phyloP scores from a whole-genome alignment of 1,140 invertebrate genomes.

The Drosophila murphyi region DNA sequence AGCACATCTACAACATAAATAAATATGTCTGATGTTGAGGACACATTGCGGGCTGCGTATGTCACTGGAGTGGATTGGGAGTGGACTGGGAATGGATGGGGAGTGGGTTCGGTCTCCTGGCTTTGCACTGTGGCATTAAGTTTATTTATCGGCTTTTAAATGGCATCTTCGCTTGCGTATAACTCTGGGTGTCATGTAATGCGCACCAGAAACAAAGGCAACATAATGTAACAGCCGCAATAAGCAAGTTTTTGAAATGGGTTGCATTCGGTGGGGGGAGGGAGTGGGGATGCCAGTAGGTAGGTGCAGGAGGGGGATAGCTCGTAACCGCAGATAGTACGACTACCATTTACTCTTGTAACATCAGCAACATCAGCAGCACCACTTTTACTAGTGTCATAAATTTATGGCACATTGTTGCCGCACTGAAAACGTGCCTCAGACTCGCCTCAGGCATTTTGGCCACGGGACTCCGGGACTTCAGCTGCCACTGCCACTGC shows the following conservation, averaged over 20 bases:
- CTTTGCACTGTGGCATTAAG: slow-evolving; percentile 66
- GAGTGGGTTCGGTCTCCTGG: neutral
- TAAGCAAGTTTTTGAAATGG: slow-evolving; percentile 5
- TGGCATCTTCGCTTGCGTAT: slow-evolving; percentile 77
- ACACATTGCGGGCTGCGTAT: slow-evolving; percentile 45
- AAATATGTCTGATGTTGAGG: slow-evolving; percentile 8
- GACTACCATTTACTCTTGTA: slow-evolving; percentile 48
- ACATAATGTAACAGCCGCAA: slow-evolving; percentile 74
- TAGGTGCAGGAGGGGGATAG: neutral
- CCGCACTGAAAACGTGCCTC: slow-evolving; percentile 11
- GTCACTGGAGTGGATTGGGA: slow-evolving; percentile 9
- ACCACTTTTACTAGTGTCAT: slow-evolving; percentile 78
- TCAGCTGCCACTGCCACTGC: neutral
- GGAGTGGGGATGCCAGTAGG: no score
- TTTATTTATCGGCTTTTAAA: slow-evolving; percentile 80
- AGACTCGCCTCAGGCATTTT: slow-evolving; percentile 4
- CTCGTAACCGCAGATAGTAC: slow-evolving; percentile 47
- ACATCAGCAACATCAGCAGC: neutral
- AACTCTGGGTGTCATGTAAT: slow-evolving; percentile 74
- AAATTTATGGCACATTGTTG: slow-evolving; percentile 80
- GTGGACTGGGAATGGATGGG: no score
- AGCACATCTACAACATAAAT: slow-evolving; percentile 36
- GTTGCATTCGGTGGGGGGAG: neutral
- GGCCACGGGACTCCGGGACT: neutral
- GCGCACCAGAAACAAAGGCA: slow-evolving; percentile 78